Evolutionary conservation across 92 coral and sea anemone species (phyloP).

Genomic region (Actinernus sp.): DNA sequence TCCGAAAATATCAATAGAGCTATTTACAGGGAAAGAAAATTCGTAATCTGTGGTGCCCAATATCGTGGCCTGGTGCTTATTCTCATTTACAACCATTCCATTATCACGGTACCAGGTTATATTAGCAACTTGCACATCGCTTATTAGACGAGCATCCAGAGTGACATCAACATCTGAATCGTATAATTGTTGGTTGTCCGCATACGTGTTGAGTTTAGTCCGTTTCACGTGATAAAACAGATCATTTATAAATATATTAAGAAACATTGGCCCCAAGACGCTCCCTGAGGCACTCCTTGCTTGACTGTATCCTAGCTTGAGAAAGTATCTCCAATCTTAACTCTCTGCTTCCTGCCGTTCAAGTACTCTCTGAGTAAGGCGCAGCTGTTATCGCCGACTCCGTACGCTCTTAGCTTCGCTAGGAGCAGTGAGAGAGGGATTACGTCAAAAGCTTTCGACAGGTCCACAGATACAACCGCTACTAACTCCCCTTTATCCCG

Average conservation of each 20-base stretch:
- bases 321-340: no score
- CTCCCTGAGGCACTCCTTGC: no score
- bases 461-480: slow-evolving; percentile 40
- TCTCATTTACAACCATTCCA: slow-evolving; percentile 50
- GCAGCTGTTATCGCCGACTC: no score
- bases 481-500: slow-evolving; percentile 32
- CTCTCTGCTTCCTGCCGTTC: no score
- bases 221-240: slow-evolving; percentile 27
- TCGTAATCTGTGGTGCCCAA: slow-evolving; percentile 48
- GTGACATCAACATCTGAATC: slow-evolving; percentile 16
- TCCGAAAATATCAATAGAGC: no score
- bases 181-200: slow-evolving; percentile 37
- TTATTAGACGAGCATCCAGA: slow-evolving; percentile 8
- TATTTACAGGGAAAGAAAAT: no score
- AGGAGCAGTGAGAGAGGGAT: no score
- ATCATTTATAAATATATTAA: slow-evolving; percentile 31
- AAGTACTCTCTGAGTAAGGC: no score
- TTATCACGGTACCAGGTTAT: slow-evolving; percentile 29
- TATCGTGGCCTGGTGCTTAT: slow-evolving; percentile 41
- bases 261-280: slow-evolving; percentile 45
- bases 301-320: no score
- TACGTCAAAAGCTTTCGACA: no score
- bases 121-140: slow-evolving; percentile 12
- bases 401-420: no score
- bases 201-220: slow-evolving; percentile 31